These are phyloP conservation scores for Poecilus cupreus DNA, from an alignment of 2,888 invertebrate genomes.

Conservation along the genomic window DNA sequence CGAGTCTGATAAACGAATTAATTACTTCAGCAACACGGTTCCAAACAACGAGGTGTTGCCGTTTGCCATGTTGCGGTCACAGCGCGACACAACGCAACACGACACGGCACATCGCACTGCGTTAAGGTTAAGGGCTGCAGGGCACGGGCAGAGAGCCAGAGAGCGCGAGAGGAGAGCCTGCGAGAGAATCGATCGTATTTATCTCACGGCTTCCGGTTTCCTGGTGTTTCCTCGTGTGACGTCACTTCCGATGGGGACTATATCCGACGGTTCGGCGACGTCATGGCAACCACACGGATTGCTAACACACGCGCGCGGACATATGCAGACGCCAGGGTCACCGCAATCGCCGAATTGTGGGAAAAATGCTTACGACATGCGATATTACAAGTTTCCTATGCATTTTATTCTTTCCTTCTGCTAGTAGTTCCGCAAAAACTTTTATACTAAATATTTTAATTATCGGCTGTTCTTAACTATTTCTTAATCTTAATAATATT, in stretches of 20 bases:
- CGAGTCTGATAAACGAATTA: not conserved
- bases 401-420: no score
- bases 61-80: not conserved
- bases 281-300: conserved; percentile 50
- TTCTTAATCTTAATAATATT: no score
- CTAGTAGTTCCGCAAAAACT: no score
- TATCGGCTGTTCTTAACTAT: no score
- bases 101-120: not conserved
- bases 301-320: no score
- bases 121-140: not conserved
- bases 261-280: conserved; percentile 36
- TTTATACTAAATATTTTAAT: no score
- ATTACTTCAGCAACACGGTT: not conserved
- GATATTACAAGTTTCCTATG: no score
- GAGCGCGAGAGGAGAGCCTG: not conserved
- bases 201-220: conserved; percentile 57
- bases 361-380: no score
- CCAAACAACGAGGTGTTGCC: not conserved
- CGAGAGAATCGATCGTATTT: conserved; percentile 27
- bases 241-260: conserved; percentile 56
- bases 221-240: conserved; percentile 51
- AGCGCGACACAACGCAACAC: not conserved
- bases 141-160: not conserved
- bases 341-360: not conserved
- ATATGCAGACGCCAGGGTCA: no score